These are phyloP conservation scores for Lepidurus arcticus DNA, from an alignment of 1,140 invertebrate genomes.

Conservation along the genomic window DNA sequence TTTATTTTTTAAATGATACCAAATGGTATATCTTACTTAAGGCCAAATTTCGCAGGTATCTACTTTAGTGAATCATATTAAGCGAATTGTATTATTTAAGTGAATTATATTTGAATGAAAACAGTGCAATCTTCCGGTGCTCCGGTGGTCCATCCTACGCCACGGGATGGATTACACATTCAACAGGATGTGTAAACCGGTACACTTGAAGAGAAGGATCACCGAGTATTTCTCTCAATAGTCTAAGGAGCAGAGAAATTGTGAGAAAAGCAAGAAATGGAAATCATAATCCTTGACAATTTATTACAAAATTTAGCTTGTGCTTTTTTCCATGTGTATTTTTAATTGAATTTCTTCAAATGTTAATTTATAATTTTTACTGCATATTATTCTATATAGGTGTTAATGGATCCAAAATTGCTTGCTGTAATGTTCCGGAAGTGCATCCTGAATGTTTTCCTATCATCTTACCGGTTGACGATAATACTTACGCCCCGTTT, in stretches of 20 bases:
- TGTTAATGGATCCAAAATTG: constrained; percentile 34
- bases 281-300: constrained; percentile 24
- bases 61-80: too few species aligned
- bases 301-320: background rate
- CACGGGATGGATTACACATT: too few species aligned
- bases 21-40: too few species aligned
- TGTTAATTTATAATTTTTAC: background rate
- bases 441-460: constrained; percentile 75
- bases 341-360: background rate
- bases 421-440: constrained; percentile 37
- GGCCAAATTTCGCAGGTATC: too few species aligned
- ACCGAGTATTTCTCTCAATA: too few species aligned
- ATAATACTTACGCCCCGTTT: constrained; percentile 60
- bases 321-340: background rate
- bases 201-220: too few species aligned
- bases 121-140: too few species aligned
- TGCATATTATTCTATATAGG: constrained; percentile 25
- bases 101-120: too few species aligned
- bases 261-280: constrained; percentile 43
- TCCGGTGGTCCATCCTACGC: too few species aligned
- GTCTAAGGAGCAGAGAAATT: too few species aligned
- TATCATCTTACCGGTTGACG: constrained; percentile 57
- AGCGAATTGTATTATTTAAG: too few species aligned
- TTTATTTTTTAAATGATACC: constrained; percentile 50
- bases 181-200: too few species aligned